These are phyloP conservation scores for Apteryx mantelli DNA, from an alignment of 2,113 vertebrate species.

Conservation along the genomic window DNA sequence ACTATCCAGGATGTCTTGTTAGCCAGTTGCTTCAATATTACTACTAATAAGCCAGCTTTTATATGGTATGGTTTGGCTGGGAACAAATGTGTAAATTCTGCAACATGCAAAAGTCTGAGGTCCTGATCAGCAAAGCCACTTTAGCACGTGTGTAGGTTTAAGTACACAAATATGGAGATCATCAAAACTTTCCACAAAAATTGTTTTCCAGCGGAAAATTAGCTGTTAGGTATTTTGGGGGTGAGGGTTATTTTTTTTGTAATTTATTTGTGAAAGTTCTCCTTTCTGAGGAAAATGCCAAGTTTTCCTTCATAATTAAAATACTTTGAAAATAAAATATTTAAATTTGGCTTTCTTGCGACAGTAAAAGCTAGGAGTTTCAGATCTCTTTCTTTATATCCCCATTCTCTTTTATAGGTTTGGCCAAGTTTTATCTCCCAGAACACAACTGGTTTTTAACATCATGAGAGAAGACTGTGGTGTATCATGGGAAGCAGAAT, in stretches of 20 bases:
- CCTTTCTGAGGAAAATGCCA: slow-evolving; percentile 30
- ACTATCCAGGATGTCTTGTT: slow-evolving; percentile 27
- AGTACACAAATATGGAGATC: not conserved
- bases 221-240: not conserved
- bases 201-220: slow-evolving; percentile 22
- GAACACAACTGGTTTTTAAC: not conserved
- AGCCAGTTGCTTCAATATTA: slow-evolving; percentile 26
- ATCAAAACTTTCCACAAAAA: slow-evolving; percentile 18
- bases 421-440: slow-evolving; percentile 31
- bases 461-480: not conserved
- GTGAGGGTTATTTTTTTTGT: not conserved
- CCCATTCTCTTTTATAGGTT: slow-evolving; percentile 9
- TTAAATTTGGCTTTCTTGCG: slow-evolving; percentile 9
- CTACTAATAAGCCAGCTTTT: slow-evolving; percentile 20
- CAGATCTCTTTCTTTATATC: not conserved
- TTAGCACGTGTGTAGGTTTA: not conserved
- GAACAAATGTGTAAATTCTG: slow-evolving; percentile 6
- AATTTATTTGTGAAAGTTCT: slow-evolving; percentile 10
- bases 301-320: slow-evolving; percentile 20
- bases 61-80: slow-evolving; percentile 34
- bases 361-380: not conserved
- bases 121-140: slow-evolving; percentile 8
- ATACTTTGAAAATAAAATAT: slow-evolving; percentile 40
- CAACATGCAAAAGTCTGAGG: not conserved
- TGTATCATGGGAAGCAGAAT: not conserved